Percentiles rank a stretch among this genome's conserved stretches.
Evolutionary conservation across 2,888 invertebrate species (phyloP).

Genomic region (Aleiodes leptofemur): DNA sequence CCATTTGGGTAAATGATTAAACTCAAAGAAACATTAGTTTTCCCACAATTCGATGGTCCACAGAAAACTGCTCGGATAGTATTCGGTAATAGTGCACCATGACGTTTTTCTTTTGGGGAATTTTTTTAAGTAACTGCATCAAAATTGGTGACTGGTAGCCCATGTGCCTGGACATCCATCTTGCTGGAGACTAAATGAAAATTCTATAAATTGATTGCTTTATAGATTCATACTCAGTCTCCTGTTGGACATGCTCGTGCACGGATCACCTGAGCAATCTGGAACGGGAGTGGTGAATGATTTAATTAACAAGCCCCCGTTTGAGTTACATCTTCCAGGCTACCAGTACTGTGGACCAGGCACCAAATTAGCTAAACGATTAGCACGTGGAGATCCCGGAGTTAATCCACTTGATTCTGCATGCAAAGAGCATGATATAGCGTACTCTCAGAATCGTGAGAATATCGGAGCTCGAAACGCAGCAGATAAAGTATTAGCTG

Average conservation of each 20-base stretch:
- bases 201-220: background rate
- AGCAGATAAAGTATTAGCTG: slow-evolving; percentile 48
- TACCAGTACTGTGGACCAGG: background rate
- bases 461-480: slow-evolving; percentile 39
- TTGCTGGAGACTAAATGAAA: background rate
- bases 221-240: background rate
- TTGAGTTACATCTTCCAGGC: background rate
- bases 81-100: no score
- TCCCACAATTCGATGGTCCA: no score
- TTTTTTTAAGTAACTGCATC: background rate
- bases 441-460: slow-evolving; percentile 57
- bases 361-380: slow-evolving; percentile 59
- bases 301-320: slow-evolving; percentile 44
- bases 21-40: no score
- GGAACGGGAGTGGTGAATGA: slow-evolving; percentile 36
- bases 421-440: slow-evolving; percentile 67
- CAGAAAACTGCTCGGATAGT: no score
- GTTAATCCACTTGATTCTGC: slow-evolving; percentile 63
- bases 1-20: no score
- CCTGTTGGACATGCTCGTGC: background rate
- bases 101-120: background rate
- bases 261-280: slow-evolving; percentile 3
- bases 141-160: slow-evolving; percentile 5
- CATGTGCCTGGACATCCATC: slow-evolving; percentile 1
- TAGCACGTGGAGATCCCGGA: slow-evolving; percentile 60